phyloP scores from a whole-genome alignment of 53 echinoderm and acorn worm species.

The Apostichopus leukothele region DNA sequence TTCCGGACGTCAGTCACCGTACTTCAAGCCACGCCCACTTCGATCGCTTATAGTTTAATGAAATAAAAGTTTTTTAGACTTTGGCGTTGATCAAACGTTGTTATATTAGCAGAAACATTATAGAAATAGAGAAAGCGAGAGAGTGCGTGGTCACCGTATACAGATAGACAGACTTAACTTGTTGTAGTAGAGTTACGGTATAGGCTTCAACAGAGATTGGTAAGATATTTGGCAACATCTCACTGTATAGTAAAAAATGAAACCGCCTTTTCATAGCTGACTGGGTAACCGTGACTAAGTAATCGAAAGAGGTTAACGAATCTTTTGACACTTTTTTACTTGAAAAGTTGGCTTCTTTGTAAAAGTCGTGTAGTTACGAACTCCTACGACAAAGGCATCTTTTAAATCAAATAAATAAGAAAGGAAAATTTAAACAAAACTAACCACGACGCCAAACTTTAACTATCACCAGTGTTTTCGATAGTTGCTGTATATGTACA shows the following conservation, averaged over 20 bases:
- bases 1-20: conserved; percentile 22
- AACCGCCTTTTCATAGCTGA: background rate
- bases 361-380: background rate
- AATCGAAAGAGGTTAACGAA: conserved; percentile 22
- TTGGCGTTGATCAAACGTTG: too few species aligned
- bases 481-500: too few species aligned
- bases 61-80: conserved; percentile 8
- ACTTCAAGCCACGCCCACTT: conserved; percentile 36
- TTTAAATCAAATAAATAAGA: background rate
- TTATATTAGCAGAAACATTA: too few species aligned
- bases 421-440: background rate
- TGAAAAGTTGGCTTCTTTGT: background rate
- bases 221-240: background rate
- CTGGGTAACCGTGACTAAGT: conserved; percentile 11
- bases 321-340: conserved; percentile 26
- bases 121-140: too few species aligned
- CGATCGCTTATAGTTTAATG: background rate
- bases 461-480: too few species aligned
- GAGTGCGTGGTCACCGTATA: too few species aligned
- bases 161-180: too few species aligned
- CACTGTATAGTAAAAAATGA: background rate
- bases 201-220: too few species aligned
- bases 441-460: too few species aligned
- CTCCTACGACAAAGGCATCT: background rate
- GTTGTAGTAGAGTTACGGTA: too few species aligned